Base-by-base conservation (phyloP, 2,888 invertebrate genomes). In the Priocnemis perturbator region DNA sequence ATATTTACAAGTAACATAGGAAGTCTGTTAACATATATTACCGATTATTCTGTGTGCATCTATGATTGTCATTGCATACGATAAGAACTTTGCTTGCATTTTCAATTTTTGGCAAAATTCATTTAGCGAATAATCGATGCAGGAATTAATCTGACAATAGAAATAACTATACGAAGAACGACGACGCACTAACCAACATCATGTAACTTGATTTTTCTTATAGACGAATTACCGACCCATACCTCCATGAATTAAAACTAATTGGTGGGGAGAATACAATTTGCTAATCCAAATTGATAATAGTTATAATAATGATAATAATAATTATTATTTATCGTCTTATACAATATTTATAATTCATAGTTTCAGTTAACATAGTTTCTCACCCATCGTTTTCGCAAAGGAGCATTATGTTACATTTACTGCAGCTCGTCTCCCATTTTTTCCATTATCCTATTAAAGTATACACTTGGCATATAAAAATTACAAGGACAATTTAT, bases 381-480 rank as follows among this genome's bases (percentile, higher is more conserved):
- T 53, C 21, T 50, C 58, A 52, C 26, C 69, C 30, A 62, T 37
- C 47, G 44, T 23, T 58, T 19, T 61, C 64, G 64, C 23, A 57
- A 73, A 67, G 64, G 57, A 52, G 19, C 71, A 58, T 52, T 80
- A 78, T 81, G 71, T 80, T 81, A 78, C 75, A 73, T 73, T 71
- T 70, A 69, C 67, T 68, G 67, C 55, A 60, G 64, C 63, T 64
- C 62, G 20, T 56, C 26, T 57, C 21, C 57, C 57, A 20, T 63
- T 57, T 50, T 58, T 65, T 55, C 26, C 17, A 64, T 74, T 78
- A 77, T 69, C 67, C 71, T 82, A 81, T 76, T 76, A 83, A 81
- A 84, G 77, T 83, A 82, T 83, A 84, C 74, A 82, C 75, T 84
- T 83, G 83, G 83, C 83, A 84, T 84, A 84, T 83, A 81, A 84